Percentiles rank a stretch among this genome's conserved stretches.
phyloP scores from a whole-genome alignment of 1,140 invertebrate genomes.

The Babylonia areolata region DNA sequence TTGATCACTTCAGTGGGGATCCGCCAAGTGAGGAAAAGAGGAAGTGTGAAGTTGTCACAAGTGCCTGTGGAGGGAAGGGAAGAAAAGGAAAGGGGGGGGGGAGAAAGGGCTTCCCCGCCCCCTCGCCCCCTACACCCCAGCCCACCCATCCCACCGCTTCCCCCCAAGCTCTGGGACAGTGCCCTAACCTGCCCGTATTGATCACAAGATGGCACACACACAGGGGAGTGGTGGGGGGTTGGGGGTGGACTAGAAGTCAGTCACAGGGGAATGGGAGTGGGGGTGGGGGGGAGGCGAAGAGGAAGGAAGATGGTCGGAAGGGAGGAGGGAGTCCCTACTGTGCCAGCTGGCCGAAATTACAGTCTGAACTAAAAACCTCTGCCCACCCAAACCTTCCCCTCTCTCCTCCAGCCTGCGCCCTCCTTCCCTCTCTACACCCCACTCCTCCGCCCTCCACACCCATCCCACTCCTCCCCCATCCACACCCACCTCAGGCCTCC shows the following conservation, averaged over 20 bases:
- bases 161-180: not conserved
- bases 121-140: too few species aligned
- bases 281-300: not conserved
- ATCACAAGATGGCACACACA: not conserved
- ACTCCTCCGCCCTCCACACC: not conserved
- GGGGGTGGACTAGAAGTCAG: not conserved
- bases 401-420: not conserved
- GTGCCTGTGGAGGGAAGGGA: not conserved
- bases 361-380: not conserved
- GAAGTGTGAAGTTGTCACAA: constrained; percentile 11
- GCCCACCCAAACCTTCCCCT: not conserved
- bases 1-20: too few species aligned
- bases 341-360: constrained; percentile 37
- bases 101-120: too few species aligned
- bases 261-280: not conserved
- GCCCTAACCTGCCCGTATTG: constrained; percentile 16
- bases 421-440: too few species aligned
- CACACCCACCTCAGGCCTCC: not conserved
- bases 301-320: not conserved
- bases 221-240: not conserved
- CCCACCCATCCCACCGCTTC: not conserved
- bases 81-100: not conserved
- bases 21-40: too few species aligned
- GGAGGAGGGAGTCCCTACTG: not conserved
- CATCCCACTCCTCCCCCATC: not conserved